Percentiles rank a stretch among this genome's conserved stretches.
phyloP scores from a whole-genome alignment of 2,113 vertebrate species.

The Ammodytes marinus region DNA sequence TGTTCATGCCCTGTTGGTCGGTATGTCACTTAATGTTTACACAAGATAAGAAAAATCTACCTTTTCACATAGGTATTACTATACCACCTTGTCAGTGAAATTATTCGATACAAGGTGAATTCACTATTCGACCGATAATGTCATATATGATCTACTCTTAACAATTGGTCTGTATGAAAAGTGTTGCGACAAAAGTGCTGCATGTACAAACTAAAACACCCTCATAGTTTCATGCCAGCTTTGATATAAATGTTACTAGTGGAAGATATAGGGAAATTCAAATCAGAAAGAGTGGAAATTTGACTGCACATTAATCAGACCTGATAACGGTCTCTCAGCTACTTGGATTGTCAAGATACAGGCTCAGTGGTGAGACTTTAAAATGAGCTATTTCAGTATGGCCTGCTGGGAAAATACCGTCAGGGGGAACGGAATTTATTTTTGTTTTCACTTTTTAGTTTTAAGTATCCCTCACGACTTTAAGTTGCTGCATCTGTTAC shows the following conservation, averaged over 20 bases:
- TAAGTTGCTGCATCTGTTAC: neutral
- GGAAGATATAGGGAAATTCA: neutral
- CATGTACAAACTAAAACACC: neutral
- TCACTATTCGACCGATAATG: neutral
- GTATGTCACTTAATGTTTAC: neutral
- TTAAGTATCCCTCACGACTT: neutral
- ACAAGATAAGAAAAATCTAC: neutral
- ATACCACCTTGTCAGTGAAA: neutral
- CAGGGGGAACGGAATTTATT: neutral
- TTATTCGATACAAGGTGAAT: neutral
- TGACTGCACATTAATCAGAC: slow-evolving; percentile 30
- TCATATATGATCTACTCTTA: neutral
- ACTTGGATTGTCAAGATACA: slow-evolving; percentile 10
- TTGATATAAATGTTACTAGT: neutral
- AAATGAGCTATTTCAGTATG: slow-evolving; percentile 6
- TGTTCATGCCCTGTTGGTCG: neutral
- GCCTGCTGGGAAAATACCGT: neutral
- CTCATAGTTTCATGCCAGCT: neutral
- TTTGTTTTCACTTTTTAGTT: slow-evolving; percentile 22
- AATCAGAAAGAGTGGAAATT: slow-evolving; percentile 16
- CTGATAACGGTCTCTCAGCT: slow-evolving; percentile 11
- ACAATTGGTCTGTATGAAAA: neutral
- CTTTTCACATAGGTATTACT: neutral
- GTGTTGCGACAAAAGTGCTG: neutral
- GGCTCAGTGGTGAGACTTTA: slow-evolving; percentile 4